phyloP scores from a whole-genome alignment of 2,888 invertebrate genomes.

The Ceratothoa steindachneri region DNA sequence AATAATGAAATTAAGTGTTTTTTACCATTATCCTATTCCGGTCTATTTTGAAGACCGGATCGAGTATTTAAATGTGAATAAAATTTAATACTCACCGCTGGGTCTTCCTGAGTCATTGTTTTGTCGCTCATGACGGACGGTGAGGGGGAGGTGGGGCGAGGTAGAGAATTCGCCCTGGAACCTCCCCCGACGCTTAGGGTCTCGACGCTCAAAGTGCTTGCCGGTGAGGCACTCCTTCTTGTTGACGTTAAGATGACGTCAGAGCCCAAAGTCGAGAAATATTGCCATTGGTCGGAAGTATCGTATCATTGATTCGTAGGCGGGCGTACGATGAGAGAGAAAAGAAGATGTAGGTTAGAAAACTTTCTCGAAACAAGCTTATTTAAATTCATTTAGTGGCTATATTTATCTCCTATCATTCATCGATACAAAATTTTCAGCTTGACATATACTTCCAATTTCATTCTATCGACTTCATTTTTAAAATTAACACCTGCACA shows the following conservation, averaged over 20 bases:
- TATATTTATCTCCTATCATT: too few relatives aligned
- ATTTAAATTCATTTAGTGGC: too few relatives aligned
- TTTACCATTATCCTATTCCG: too few relatives aligned
- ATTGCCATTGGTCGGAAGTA: not conserved
- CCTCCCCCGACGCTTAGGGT: slow-evolving; percentile 52
- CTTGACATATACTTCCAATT: too few relatives aligned
- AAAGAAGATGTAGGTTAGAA: not conserved
- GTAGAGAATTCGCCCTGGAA: slow-evolving; percentile 62
- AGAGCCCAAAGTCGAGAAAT: too few relatives aligned
- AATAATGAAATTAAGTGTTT: too few relatives aligned
- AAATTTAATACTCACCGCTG: slow-evolving; percentile 60
- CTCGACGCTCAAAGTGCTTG: slow-evolving; percentile 54
- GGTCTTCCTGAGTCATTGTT: slow-evolving; percentile 65
- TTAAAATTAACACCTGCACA: too few relatives aligned
- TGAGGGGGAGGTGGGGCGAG: slow-evolving; percentile 80
- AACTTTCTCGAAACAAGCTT: not conserved
- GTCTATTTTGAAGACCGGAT: too few relatives aligned
- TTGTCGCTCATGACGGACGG: slow-evolving; percentile 88
- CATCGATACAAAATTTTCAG: too few relatives aligned
- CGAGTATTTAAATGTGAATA: too few relatives aligned
- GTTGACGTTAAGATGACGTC: slow-evolving; percentile 3
- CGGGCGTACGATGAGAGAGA: not conserved
- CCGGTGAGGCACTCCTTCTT: slow-evolving; percentile 56
- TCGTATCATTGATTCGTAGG: not conserved
- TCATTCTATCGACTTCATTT: too few relatives aligned